Base-by-base conservation (phyloP, 2,888 invertebrate species). In the Melanargia galathea region DNA sequence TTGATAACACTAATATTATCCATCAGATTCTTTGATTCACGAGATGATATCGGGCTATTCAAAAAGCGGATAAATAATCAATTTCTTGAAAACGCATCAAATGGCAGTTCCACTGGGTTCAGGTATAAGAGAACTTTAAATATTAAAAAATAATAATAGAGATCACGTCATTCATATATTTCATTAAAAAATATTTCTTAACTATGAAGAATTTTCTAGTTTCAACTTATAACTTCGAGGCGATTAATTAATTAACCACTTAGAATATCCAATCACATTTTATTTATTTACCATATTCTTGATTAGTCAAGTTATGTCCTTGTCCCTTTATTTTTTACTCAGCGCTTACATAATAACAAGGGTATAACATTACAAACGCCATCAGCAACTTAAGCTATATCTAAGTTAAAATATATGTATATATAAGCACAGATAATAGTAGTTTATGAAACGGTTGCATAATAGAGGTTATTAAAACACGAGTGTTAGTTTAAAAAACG, bases 181-280 rank as follows among this genome's bases (percentile, higher is more conserved):
- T 35, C 13, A 35, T 35, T 13, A 35, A 35, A 35, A 38, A 8
- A 45, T 1, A 18, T 45, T 20, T 45, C 45, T 7, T 20, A 45
- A 45, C 20, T 20, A 20, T 18, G 2, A 45, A 45, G 20, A 45
- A 45, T 45, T 45, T 45, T 18, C 45, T 20, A 45, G 20, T 45
- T 45, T 18, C 45, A 16, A 43, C 43, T 16, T 43, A 45, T 18
- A 18, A 1, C 7, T 7, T 20, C 20, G 10, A 45, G 45, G 18
- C 20, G 20, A 45, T 45, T 45, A 45, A 18, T 18, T 45, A 45
- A 45, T 45, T 45, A 45, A 45, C 7, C 20, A 45, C 20, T 18
- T 45, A 45, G 10, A 10, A 20, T 45, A 45, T 20, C 1, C 45
- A 45, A 45, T 45, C 20, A 45, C 10, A 45, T 45, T 45, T 45